Evolutionary conservation across 2,888 invertebrate genomes (phyloP).

Genomic region (Cancer borealis): DNA sequence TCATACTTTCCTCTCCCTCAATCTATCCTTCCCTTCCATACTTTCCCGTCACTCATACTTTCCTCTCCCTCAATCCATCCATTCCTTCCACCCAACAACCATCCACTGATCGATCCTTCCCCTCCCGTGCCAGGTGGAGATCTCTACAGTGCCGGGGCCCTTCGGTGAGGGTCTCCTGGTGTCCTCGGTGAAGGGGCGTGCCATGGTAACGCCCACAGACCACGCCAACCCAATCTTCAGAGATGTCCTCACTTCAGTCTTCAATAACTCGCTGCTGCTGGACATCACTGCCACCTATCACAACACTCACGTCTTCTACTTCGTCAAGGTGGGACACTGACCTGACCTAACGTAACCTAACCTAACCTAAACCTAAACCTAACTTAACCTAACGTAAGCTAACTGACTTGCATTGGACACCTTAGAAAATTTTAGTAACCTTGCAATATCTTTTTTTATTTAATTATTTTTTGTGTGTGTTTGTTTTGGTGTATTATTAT

Average conservation of each 20-base stretch:
- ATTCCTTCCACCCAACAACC: background rate
- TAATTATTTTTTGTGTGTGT: no score
- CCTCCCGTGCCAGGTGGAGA: constrained; percentile 64
- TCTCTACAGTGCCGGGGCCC: constrained; percentile 75
- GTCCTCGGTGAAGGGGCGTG: constrained; percentile 90
- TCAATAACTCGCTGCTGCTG: constrained; percentile 92
- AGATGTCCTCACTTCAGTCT: constrained; percentile 95
- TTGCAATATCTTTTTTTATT: no score
- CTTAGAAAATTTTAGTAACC: no score
- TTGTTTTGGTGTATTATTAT: background rate
- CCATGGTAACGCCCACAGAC: constrained; percentile 91
- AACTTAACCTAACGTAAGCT: no score
- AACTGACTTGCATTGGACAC: no score
- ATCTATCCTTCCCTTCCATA: no score
- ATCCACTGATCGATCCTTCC: background rate
- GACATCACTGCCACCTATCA: constrained; percentile 85
- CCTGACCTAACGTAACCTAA: no score
- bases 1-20: no score
- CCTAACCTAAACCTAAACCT: no score
- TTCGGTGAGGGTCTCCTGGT: constrained; percentile 91
- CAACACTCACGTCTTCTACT: constrained; percentile 88
- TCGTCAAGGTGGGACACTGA: constrained; percentile 90
- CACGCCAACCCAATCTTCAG: constrained; percentile 94
- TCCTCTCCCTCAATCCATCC: background rate
- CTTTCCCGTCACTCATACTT: background rate